Conservation (phyloP, 2,797 vertebrate genomes). For the Coregonus suidteri region DNA sequence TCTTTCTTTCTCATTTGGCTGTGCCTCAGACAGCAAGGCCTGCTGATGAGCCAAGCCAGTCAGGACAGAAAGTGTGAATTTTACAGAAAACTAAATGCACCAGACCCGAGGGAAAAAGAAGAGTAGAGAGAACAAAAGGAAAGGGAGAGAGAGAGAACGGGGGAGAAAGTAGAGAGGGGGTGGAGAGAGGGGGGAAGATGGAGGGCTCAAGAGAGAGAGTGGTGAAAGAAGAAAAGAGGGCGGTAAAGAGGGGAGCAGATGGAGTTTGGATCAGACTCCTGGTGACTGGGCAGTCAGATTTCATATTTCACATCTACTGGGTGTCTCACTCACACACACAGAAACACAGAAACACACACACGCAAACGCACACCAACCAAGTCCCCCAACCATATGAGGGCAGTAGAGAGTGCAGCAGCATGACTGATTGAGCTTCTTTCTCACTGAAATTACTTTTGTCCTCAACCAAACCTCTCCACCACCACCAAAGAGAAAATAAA, state of each 20-base stretch:
- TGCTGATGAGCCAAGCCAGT: slow-evolving; percentile 58
- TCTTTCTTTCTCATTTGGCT: not conserved
- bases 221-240: slow-evolving; percentile 57
- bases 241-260: slow-evolving; percentile 67
- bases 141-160: slow-evolving; percentile 33
- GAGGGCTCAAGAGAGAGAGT: slow-evolving; percentile 21
- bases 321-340: slow-evolving; percentile 21
- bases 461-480: not conserved
- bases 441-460: not conserved
- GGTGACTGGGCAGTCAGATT: slow-evolving; percentile 59
- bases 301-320: slow-evolving; percentile 61
- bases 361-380: not conserved
- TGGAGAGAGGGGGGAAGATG: slow-evolving; percentile 13
- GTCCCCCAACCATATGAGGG: not conserved
- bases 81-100: slow-evolving; percentile 65
- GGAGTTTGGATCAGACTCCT: slow-evolving; percentile 76
- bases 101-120: slow-evolving; percentile 46
- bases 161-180: too few relatives aligned
- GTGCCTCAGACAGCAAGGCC: not conserved
- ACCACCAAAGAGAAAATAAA: not conserved
- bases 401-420: not conserved
- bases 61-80: slow-evolving; percentile 75
- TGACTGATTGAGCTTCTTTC: not conserved
- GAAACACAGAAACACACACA: slow-evolving; percentile 4
- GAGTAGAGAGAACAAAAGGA: slow-evolving; percentile 53